Evolutionary conservation across 2,113 vertebrate species (phyloP).

Genomic region (Morone saxatilis): DNA sequence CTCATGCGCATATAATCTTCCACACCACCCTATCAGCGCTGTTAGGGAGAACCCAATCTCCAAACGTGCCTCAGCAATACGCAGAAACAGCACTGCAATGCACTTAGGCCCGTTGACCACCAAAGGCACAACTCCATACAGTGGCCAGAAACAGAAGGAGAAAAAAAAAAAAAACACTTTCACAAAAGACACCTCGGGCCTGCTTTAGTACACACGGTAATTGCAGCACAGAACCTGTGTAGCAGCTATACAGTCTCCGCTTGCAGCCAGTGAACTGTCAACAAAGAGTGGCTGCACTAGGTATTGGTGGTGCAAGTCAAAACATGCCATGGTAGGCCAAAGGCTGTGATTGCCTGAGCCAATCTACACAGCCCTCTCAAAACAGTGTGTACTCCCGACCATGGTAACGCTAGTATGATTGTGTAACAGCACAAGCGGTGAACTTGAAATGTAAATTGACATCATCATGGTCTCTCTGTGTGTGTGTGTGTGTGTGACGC

Average conservation of each 20-base stretch:
- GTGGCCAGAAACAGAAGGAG: background rate
- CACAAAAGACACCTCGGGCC: conserved; percentile 2
- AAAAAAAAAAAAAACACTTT: background rate
- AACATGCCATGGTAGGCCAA: conserved; percentile 82
- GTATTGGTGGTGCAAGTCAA: conserved; percentile 75
- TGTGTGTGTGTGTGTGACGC: conserved; percentile 48
- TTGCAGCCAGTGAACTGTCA: conserved; percentile 76
- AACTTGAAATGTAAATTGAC: conserved; percentile 84
- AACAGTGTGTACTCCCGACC: conserved; percentile 76
- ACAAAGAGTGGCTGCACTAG: conserved; percentile 69
- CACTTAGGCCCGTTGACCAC: conserved; percentile 12
- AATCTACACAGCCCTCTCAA: conserved; percentile 67
- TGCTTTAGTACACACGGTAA: conserved; percentile 23
- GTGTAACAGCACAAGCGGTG: conserved; percentile 79
- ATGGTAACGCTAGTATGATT: conserved; percentile 82
- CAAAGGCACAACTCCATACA: background rate
- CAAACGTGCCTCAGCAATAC: conserved; percentile 66
- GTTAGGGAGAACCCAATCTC: conserved; percentile 65
- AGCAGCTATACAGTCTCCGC: conserved; percentile 56
- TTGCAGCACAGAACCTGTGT: conserved; percentile 57
- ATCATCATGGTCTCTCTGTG: conserved; percentile 65
- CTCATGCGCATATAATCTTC: conserved; percentile 78
- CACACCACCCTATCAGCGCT: conserved; percentile 58
- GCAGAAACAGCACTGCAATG: conserved; percentile 25
- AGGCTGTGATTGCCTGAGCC: conserved; percentile 72